Evolutionary conservation across 2,888 invertebrate species (phyloP).

Genomic region (Clistopyga incitator): DNA sequence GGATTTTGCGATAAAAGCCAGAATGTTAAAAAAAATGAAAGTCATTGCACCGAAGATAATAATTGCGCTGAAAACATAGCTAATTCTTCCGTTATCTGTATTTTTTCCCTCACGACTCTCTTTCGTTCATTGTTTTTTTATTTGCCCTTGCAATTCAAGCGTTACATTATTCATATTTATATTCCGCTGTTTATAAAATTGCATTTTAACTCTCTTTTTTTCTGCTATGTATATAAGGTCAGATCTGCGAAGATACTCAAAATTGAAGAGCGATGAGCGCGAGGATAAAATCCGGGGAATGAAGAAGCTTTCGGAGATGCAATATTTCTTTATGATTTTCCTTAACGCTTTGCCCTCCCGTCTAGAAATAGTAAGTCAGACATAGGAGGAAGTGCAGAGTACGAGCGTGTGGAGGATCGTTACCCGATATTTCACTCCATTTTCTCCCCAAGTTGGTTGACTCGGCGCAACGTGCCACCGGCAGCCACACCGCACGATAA

Average conservation of each 20-base stretch:
- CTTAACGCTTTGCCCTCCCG: background rate
- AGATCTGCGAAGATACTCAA: background rate
- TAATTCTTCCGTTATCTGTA: background rate
- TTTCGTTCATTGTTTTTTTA: conserved; percentile 1
- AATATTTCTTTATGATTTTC: conserved; percentile 24
- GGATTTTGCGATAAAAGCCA: no score
- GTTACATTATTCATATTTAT: background rate
- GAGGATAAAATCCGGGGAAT: background rate
- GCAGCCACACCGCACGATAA: conserved; percentile 64
- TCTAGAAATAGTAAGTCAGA: conserved; percentile 32
- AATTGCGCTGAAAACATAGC: background rate
- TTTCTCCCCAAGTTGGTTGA: conserved; percentile 65
- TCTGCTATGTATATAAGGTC: background rate
- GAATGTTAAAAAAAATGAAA: no score
- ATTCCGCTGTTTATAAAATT: background rate
- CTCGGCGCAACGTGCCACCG: conserved; percentile 63
- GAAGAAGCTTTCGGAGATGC: conserved; percentile 7
- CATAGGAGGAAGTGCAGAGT: conserved; percentile 27
- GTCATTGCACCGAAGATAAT: no score
- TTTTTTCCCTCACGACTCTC: background rate
- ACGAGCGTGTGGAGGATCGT: conserved; percentile 64
- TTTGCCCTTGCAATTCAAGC: background rate
- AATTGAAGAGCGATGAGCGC: conserved; percentile 5
- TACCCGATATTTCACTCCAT: conserved; percentile 71
- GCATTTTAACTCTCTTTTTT: background rate